phyloP scores from a whole-genome alignment of 1,140 invertebrate species.

The Myzus persicae region DNA sequence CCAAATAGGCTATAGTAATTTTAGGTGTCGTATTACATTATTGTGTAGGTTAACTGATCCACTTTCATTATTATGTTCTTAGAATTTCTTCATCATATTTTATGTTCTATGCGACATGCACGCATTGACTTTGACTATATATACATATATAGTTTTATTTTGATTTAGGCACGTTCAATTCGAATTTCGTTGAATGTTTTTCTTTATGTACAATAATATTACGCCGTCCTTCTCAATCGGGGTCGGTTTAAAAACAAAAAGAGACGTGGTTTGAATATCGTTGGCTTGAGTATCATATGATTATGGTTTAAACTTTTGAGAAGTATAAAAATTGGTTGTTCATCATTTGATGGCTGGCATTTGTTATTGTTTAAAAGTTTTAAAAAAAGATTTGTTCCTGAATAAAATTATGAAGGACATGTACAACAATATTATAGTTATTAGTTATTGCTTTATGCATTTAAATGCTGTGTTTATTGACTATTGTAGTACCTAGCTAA shows the following conservation, averaged over 20 bases:
- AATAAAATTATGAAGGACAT: not conserved
- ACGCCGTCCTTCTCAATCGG: not conserved
- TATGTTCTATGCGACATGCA: not conserved
- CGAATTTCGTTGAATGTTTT: not conserved
- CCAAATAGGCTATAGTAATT: not conserved
- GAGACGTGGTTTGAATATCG: not conserved
- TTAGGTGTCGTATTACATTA: conserved; percentile 1
- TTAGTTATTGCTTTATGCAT: not conserved
- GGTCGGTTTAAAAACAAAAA: not conserved
- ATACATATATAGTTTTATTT: not conserved
- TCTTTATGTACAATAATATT: not conserved
- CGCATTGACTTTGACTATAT: not conserved
- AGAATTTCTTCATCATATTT: not conserved
- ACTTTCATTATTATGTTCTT: conserved; percentile 15
- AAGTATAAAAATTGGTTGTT: not conserved
- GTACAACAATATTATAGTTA: not conserved
- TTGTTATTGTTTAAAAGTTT: not conserved
- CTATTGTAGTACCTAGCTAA: not conserved
- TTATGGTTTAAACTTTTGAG: not conserved
- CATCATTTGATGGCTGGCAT: not conserved
- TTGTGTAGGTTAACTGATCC: not conserved
- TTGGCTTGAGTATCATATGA: not conserved
- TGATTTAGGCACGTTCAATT: conserved; percentile 33
- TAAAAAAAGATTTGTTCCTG: not conserved
- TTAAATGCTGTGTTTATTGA: not conserved